phyloP scores from a whole-genome alignment of 2,888 invertebrate species.

The Polymixis lichenea region DNA sequence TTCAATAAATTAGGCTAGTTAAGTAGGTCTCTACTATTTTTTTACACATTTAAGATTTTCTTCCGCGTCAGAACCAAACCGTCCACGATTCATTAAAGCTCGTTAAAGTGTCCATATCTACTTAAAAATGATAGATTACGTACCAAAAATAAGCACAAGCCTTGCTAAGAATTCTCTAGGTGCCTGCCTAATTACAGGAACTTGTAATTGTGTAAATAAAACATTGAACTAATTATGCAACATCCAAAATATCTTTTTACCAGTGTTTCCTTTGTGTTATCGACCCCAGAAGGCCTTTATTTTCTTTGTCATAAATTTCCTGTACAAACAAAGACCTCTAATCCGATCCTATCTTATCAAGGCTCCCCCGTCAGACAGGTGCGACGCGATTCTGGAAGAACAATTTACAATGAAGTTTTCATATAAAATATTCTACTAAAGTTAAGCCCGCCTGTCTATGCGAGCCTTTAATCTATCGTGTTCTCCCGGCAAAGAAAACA shows the following conservation, averaged over 20 bases:
- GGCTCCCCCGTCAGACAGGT: no score
- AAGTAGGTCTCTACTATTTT: no score
- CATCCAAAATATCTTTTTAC: neutral
- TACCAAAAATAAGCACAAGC: neutral
- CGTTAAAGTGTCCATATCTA: neutral
- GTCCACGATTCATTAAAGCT: neutral
- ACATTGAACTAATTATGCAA: neutral
- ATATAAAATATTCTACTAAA: no score
- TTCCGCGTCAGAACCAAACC: neutral
- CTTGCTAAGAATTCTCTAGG: neutral
- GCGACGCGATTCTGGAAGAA: no score
- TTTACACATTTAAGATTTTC: no score
- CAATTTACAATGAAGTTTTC: no score
- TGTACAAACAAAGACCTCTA: slow-evolving; percentile 5
- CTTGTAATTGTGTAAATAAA: neutral
- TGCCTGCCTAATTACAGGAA: neutral
- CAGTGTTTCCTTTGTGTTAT: neutral
- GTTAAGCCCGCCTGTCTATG: no score
- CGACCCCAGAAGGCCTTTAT: slow-evolving; percentile 1
- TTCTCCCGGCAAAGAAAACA: slow-evolving; percentile 15
- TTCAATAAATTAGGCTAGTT: neutral
- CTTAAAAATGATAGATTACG: neutral
- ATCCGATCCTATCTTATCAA: slow-evolving; percentile 15
- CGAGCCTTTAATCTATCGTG: neutral
- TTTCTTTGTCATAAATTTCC: slow-evolving; percentile 21